phyloP scores from a whole-genome alignment of 2,113 vertebrate genomes.

The Mesitornis unicolor region DNA sequence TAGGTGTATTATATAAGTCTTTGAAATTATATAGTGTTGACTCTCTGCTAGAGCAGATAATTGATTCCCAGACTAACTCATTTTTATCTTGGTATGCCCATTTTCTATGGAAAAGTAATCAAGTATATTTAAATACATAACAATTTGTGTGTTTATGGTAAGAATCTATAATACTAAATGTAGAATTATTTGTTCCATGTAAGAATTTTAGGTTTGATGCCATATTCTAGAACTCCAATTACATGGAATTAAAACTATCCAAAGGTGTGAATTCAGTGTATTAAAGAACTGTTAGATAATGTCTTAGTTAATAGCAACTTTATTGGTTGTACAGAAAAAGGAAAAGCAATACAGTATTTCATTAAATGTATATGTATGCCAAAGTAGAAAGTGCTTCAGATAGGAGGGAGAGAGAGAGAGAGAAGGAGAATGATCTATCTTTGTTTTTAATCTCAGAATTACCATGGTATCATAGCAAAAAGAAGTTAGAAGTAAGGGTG shows the following conservation, averaged over 20 bases:
- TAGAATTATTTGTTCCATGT: neutral
- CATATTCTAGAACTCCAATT: neutral
- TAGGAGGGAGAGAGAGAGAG: neutral
- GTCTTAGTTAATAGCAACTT: neutral
- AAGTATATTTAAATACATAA: neutral
- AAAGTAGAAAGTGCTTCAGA: neutral
- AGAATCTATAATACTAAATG: neutral
- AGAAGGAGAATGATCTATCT: neutral
- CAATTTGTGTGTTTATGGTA: neutral
- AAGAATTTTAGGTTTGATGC: neutral
- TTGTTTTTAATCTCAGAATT: conserved; percentile 28
- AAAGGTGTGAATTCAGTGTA: neutral
- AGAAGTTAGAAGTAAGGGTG: neutral
- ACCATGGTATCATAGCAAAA: neutral
- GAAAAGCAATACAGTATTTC: neutral
- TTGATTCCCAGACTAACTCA: neutral
- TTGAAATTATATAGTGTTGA: neutral
- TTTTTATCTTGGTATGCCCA: neutral
- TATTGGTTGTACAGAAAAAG: neutral
- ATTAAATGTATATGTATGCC: neutral
- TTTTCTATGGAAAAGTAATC: neutral
- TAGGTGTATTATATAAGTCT: neutral
- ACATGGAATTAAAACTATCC: neutral
- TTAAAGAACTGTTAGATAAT: neutral
- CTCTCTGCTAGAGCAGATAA: neutral